Base-by-base conservation (phyloP, 2,888 invertebrate species). In the Nomada hirtipes region DNA sequence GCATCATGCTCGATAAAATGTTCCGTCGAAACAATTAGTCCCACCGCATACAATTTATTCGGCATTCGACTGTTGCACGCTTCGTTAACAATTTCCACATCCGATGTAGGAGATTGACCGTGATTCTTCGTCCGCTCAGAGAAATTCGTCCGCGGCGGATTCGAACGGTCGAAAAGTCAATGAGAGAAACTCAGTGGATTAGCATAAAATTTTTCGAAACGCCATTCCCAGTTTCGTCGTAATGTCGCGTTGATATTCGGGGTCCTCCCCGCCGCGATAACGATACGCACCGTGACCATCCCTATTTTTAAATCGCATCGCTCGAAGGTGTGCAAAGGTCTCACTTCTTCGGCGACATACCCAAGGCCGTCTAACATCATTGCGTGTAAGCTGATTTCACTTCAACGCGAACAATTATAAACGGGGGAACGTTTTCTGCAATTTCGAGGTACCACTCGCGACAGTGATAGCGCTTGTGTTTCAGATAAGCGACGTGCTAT, bases 321-420 rank as follows among this genome's bases (percentile, higher is more conserved):
- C 47, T 18, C 7, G 47, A 9, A 26, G 23, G 2, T 15, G 4
- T 18, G 18, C 10, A 53, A 55, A 55, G 42, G 2, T 42, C 15
- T 67, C 53, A 0, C 50, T 10, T 18, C 18, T 9, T 10, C 18
- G 23, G 11, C 4, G 4, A 23, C 42, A 55, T 69, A 18, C 44
- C 13, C 4, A 0, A 3, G 20, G 9, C 13, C 42, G 23, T 44
- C 9, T 36, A 36, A 26, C 26, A 26, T 2, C 26, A 26, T 26
- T 55, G 50, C 59, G 60, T 52, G 2, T 26, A 26, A 23, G 44
- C 23, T 23, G 65, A 61, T 77, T 77, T 77, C 77, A 67, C 77
- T 11, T 53, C 23, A 47, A n/a, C 36, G 61, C 26, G 10, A 55
- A 15, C 15, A 4, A 4, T 9, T 0, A 2, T 3, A 4, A 50